Evolutionary conservation across 2,797 vertebrate species (phyloP), one percentile per base, ranked within the genome.

Genomic region (Lophotriccus pileatus): DNA sequence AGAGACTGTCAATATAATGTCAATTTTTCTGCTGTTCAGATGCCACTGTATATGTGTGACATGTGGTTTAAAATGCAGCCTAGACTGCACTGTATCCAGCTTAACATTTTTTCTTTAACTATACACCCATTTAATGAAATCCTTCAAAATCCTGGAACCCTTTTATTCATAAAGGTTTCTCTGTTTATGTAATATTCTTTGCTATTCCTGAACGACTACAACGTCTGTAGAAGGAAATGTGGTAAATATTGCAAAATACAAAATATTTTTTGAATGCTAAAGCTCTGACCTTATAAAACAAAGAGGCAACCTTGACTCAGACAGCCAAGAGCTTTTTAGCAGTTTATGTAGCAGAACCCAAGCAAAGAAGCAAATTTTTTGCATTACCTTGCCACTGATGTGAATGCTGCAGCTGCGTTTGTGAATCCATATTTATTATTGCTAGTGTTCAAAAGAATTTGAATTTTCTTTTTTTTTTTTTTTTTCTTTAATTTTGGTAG

Each of bases 381-480:
- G 27, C 47, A 62, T 96, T 92, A 66, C 82, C 90, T 91, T 95
- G 67, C 84, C 68, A 56, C 12, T 56, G 53, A 88, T 90, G 63
- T 76, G 60, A 84, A 58, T 9, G 2, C 23, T 67, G 86, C 89
- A 89, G 93, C 94, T 97, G 89, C 4, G 2, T 91, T 90, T 85
- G 32, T 43, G 13, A 24, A 84, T 95, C 84, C 63, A 59, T 90
- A 77, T 77, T 92, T 90, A 93, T 93, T 70, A 94, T 66, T 89
- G 79, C 89, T 94, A 59, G 72, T 93, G 74, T 66, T 96, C 89
- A 96, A 95, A 95, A 96, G 86, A 95, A 95, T 97, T 53, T 84
- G 69, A 92, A 93, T 95, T 66, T 64, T 95, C 62, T 87, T 24
- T 47, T 23, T 46, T 69, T 74, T 93, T 78, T 60, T 10, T 30